phyloP scores from a whole-genome alignment of 2,113 vertebrate species.

The Stictonetta naevosa region DNA sequence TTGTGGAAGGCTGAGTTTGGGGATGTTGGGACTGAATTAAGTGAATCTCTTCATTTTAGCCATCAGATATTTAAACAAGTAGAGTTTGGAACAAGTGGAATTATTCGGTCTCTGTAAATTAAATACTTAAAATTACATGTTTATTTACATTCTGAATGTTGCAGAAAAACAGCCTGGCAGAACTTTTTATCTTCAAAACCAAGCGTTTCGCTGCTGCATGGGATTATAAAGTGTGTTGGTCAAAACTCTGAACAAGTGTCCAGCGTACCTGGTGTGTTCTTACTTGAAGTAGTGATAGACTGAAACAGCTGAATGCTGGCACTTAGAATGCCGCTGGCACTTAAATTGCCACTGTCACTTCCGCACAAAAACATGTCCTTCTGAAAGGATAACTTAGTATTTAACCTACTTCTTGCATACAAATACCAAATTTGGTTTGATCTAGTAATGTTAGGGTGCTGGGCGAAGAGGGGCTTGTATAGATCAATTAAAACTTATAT shows the following conservation, averaged over 20 bases:
- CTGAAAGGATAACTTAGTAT: neutral
- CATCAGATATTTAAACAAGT: constrained; percentile 67
- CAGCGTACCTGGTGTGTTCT: constrained; percentile 21
- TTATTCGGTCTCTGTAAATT: constrained; percentile 66
- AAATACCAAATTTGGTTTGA: constrained; percentile 30
- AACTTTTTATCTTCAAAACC: constrained; percentile 6
- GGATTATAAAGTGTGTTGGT: neutral
- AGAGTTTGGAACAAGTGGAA: constrained; percentile 61
- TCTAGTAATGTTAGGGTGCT: neutral
- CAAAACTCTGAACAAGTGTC: neutral
- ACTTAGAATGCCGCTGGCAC: neutral
- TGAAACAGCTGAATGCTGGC: constrained; percentile 30
- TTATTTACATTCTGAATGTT: constrained; percentile 62
- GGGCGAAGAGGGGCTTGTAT: neutral
- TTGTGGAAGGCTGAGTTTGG: constrained; percentile 42
- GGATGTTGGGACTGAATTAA: constrained; percentile 69
- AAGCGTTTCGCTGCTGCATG: constrained; percentile 38
- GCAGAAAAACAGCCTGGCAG: constrained; percentile 14
- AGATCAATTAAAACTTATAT: neutral
- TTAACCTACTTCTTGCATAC: neutral
- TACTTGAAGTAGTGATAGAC: constrained; percentile 20
- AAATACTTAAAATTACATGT: constrained; percentile 37
- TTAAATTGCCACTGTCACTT: constrained; percentile 62
- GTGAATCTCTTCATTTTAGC: constrained; percentile 52
- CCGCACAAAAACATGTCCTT: constrained; percentile 46